Evolutionary conservation across 2,888 invertebrate species (phyloP).

Genomic region (Lutraria lutraria): DNA sequence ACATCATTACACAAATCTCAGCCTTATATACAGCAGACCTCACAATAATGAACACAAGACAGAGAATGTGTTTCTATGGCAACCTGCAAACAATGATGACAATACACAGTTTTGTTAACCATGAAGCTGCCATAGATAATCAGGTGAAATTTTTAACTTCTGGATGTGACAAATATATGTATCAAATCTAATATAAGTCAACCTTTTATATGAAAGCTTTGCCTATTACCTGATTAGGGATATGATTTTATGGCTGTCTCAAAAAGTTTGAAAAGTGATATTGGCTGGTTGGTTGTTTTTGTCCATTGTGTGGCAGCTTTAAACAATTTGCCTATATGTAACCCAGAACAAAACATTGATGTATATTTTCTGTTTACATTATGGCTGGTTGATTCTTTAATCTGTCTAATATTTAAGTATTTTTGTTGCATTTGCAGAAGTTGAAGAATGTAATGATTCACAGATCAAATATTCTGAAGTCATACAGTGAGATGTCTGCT

Average conservation of each 20-base stretch:
- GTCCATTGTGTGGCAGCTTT: no score
- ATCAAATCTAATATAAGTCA: not conserved
- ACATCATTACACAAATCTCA: slow-evolving; percentile 69
- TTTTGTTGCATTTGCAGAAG: not conserved
- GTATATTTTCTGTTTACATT: not conserved
- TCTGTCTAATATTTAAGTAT: not conserved
- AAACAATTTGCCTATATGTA: no score
- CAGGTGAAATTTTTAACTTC: slow-evolving; percentile 45
- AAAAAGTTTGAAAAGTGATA: no score
- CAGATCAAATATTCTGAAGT: slow-evolving; percentile 7
- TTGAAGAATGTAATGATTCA: not conserved
- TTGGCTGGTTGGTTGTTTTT: no score
- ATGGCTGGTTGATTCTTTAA: not conserved
- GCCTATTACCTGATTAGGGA: no score
- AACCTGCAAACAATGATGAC: slow-evolving; percentile 85
- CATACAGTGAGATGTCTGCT: slow-evolving; percentile 46
- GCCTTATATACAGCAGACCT: slow-evolving; percentile 78
- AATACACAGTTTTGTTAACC: slow-evolving; percentile 76
- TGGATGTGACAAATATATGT: not conserved
- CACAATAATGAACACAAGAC: slow-evolving; percentile 71
- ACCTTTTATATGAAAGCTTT: not conserved
- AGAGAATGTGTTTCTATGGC: slow-evolving; percentile 83
- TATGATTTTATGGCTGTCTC: no score
- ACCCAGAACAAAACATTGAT: no score
- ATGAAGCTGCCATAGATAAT: slow-evolving; percentile 49